A percentile compares a stretch with the other conserved stretches of the same genome.
These are phyloP conservation scores for Sterrhoptilus dennistouni DNA, from an alignment of 2,113 vertebrate species.

Conservation along the genomic window DNA sequence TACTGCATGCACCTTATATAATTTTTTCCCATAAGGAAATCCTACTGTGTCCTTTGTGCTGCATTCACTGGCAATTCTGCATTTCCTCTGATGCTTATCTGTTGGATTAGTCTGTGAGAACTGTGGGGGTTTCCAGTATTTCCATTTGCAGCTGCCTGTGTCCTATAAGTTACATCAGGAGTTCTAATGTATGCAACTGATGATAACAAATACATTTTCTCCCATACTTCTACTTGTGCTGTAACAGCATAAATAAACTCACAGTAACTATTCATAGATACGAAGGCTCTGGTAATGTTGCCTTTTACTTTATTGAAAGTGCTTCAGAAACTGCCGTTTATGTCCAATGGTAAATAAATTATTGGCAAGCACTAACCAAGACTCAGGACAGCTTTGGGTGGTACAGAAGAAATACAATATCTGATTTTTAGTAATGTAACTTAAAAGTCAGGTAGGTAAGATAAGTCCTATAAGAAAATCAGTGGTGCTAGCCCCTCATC, in stretches of 20 bases:
- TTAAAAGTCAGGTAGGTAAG: neutral
- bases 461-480: neutral
- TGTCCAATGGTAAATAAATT: neutral
- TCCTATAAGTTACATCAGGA: fast-evolving
- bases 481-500: neutral
- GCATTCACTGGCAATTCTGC: neutral
- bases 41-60: neutral
- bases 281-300: neutral
- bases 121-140: neutral
- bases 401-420: neutral
- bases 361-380: neutral
- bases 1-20: neutral
- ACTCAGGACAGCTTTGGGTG: neutral
- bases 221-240: neutral
- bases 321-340: neutral
- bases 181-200: neutral
- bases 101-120: neutral
- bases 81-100: neutral
- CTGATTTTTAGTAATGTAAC: neutral
- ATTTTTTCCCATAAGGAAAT: neutral
- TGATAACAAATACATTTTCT: neutral
- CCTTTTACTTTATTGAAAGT: neutral
- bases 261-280: neutral
- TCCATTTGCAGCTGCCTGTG: neutral
- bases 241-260: neutral